Percentiles rank a stretch among this genome's conserved stretches.
Evolutionary conservation across 2,113 vertebrate species (phyloP).

Genomic region (Pelusios castaneus): DNA sequence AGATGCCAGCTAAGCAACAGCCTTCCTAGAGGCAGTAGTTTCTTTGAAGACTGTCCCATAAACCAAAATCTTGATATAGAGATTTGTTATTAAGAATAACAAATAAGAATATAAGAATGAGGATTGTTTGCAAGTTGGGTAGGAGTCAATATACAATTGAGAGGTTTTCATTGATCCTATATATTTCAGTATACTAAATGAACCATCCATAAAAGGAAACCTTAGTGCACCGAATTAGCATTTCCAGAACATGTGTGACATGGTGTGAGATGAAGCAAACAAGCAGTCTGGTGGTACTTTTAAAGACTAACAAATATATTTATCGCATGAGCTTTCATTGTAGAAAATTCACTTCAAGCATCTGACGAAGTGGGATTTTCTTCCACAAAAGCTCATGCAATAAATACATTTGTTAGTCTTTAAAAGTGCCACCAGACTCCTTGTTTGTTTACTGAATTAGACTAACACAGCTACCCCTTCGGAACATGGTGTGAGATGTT

Average conservation of each 20-base stretch:
- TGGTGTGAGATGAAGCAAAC: background rate
- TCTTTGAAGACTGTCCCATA: background rate
- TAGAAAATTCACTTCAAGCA: too few relatives aligned
- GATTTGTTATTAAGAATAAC: background rate
- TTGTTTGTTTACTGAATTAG: too few relatives aligned
- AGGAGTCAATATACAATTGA: background rate
- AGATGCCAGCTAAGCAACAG: background rate
- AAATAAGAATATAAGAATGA: background rate
- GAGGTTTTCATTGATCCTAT: background rate
- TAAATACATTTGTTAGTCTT: too few relatives aligned
- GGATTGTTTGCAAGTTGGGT: background rate
- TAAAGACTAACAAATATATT: too few relatives aligned
- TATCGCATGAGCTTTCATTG: too few relatives aligned
- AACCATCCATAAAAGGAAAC: slow-evolving; percentile 6
- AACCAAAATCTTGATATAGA: background rate
- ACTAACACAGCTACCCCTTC: too few relatives aligned
- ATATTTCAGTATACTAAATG: too few relatives aligned
- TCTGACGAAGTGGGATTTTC: too few relatives aligned
- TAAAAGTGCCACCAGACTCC: too few relatives aligned
- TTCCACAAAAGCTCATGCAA: too few relatives aligned
- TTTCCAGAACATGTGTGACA: background rate
- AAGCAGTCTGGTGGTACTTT: too few relatives aligned
- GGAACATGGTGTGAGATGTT: background rate
- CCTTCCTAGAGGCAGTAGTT: background rate
- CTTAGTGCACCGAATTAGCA: background rate